Evolutionary conservation across 1,140 invertebrate species (phyloP).

Genomic region (Zaprionus vittiger): DNA sequence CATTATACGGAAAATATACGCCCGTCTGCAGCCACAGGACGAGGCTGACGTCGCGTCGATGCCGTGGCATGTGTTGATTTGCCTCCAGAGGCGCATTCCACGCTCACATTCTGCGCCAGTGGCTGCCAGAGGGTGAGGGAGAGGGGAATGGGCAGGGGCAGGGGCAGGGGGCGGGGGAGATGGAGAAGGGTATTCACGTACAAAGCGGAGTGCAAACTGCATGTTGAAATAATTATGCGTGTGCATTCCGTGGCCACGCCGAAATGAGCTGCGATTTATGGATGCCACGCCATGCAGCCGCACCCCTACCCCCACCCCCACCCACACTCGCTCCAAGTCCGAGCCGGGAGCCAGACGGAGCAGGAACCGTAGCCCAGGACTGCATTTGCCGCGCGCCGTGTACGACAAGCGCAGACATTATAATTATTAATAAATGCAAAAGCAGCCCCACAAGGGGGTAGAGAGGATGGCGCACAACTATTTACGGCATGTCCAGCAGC

Average conservation of each 20-base stretch:
- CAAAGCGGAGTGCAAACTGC: slow-evolving; percentile 46
- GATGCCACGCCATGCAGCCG: slow-evolving; percentile 56
- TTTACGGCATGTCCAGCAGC: slow-evolving; percentile 72
- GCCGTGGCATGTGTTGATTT: slow-evolving; percentile 25
- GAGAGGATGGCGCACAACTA: slow-evolving; percentile 55
- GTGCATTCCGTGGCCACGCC: slow-evolving; percentile 80
- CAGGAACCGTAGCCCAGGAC: not conserved
- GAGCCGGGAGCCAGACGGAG: slow-evolving; percentile 17
- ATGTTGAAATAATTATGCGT: slow-evolving; percentile 82
- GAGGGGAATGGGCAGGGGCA: not conserved
- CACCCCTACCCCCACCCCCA: not conserved
- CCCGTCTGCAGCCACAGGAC: not conserved
- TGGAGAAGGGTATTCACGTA: not conserved
- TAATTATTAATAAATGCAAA: slow-evolving; percentile 82
- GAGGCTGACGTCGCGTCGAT: not conserved
- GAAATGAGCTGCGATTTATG: slow-evolving; percentile 82
- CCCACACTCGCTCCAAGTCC: slow-evolving; percentile 10
- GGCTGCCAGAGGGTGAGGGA: not conserved
- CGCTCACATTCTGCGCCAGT: slow-evolving; percentile 19
- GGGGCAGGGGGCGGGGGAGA: not conserved
- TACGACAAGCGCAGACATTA: slow-evolving; percentile 75
- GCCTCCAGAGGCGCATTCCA: slow-evolving; percentile 41
- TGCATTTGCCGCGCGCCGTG: slow-evolving; percentile 22
- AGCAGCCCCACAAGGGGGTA: slow-evolving; percentile 30
- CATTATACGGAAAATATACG: slow-evolving; percentile 21